Conservation (phyloP, 2,888 invertebrate genomes). For the Pinctada fucata region DNA sequence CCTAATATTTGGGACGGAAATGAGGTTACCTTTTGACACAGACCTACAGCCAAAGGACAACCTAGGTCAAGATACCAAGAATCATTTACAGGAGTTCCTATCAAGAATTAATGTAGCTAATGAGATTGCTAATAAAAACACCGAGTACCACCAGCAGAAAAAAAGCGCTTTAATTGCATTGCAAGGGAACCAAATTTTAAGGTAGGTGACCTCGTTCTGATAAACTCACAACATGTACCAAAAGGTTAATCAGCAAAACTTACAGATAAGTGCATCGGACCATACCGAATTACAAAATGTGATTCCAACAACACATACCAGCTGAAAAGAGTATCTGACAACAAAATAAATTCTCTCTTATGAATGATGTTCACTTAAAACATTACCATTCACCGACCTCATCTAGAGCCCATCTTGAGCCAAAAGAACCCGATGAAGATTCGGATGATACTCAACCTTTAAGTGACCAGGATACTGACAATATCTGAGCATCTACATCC, state of each 20-base stretch:
- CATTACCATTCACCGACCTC: no score
- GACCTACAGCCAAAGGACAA: conserved; percentile 36
- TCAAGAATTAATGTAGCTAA: conserved; percentile 14
- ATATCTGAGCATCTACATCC: no score
- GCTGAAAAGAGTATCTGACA: no score
- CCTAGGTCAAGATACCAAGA: not conserved
- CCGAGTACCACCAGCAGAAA: conserved; percentile 8
- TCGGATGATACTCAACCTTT: no score
- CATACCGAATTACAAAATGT: no score
- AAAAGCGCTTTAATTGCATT: conserved; percentile 18
- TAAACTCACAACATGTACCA: conserved; percentile 19
- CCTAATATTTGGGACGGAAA: conserved; percentile 21
- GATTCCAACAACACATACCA: no score
- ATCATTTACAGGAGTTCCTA: conserved; percentile 1
- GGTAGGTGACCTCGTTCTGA: conserved; percentile 27
- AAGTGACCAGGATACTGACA: no score
- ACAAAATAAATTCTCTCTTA: no score
- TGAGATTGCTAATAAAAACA: conserved; percentile 7
- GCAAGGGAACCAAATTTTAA: conserved; percentile 24
- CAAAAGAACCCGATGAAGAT: no score
- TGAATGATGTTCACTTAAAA: no score
- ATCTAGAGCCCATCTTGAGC: no score
- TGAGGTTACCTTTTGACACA: conserved; percentile 40
- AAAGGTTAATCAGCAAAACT: conserved; percentile 34
- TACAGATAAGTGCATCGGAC: not conserved